Base-by-base conservation (phyloP, 2,888 invertebrate species). In the Biston betularia region DNA sequence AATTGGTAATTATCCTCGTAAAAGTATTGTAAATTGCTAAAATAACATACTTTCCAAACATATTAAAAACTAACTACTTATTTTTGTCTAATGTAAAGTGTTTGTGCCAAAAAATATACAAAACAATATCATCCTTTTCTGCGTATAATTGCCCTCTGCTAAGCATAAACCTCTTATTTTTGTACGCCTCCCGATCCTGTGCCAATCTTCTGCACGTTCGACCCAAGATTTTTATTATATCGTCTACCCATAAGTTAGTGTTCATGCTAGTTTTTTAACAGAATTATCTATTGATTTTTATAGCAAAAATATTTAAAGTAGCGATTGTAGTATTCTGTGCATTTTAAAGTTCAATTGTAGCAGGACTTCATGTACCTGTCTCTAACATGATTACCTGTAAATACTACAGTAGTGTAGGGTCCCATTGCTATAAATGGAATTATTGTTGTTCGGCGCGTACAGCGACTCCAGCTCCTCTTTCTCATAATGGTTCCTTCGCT, bases 351-450 rank as follows among this genome's bases (percentile, higher is more conserved):
- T 33, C 33, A 44, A 60, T 45, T 52, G 1, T 35, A 12, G 14
- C 24, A 0, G 15, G 35, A 1, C 48, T 14, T 34, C n/a, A 33
- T 7, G n/a, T 14, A 33, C n/a, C n/a, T 0, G 6, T 38, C 38
- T 38, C 38, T 8, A 6, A 0, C 9, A 42, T 10, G 62, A 55
- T 73, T 86, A 94, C 94, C 94, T 94, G 90, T 94, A 94, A 79
- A 94, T 93, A 72, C 94, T 94, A 86, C 94, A 95, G 88, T 95
- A 95, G 86, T 94, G 93, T 79, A 92, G 86, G 52, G 94, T 95
- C 79, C 95, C 95, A 89, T 94, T 95, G 85, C 94, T 95, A 80
- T 94, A 94, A 70, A 94, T 84, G 14, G 94, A 94, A 74, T 92
- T 91, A 73, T 93, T 91, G 70, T 93, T 93, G 72, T 90, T 89